A percentile compares a stretch with the other conserved stretches of the same genome.
These are phyloP conservation scores for Nibea coibor DNA, from an alignment of 2,113 vertebrate species.

Conservation along the genomic window DNA sequence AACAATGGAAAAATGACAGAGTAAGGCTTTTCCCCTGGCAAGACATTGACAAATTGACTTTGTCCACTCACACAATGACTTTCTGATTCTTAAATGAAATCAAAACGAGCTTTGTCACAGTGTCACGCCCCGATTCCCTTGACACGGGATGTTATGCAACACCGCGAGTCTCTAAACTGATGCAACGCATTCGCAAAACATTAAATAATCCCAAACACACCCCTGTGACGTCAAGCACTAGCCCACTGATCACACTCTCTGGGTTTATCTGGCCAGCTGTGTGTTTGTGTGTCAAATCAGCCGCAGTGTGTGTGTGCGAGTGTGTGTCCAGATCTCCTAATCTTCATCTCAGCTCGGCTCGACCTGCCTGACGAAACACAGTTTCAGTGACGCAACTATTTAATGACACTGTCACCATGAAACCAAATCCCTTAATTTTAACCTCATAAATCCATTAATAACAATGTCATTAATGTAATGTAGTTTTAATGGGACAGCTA, in stretches of 20 bases:
- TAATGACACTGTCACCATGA: conserved; percentile 3
- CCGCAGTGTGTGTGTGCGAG: conserved; percentile 48
- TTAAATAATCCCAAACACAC: conserved; percentile 60
- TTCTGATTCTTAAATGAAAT: conserved; percentile 29
- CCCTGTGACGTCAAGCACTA: conserved; percentile 56
- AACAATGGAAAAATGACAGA: not conserved
- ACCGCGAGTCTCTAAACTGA: conserved; percentile 32
- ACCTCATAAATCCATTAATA: not conserved
- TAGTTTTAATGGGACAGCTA: not conserved
- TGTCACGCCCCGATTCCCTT: conserved; percentile 9
- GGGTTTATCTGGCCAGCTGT: conserved; percentile 73
- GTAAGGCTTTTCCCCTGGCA: not conserved
- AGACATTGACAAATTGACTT: not conserved
- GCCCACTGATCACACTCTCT: conserved; percentile 66
- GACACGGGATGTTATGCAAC: conserved; percentile 62
- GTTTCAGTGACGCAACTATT: conserved; percentile 42
- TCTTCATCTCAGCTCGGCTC: conserved; percentile 47
- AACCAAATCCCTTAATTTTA: not conserved
- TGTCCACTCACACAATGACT: conserved; percentile 7
- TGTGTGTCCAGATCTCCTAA: conserved; percentile 55
- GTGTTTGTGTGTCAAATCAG: conserved; percentile 70
- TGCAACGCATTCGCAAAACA: conserved; percentile 51
- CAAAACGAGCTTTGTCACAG: conserved; percentile 21
- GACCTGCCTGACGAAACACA: conserved; percentile 40
- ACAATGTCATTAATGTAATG: not conserved